Percentiles rank a stretch among this genome's conserved stretches.
Conservation (phyloP, 2,797 vertebrate species). For the Rhincodon typus region DNA sequence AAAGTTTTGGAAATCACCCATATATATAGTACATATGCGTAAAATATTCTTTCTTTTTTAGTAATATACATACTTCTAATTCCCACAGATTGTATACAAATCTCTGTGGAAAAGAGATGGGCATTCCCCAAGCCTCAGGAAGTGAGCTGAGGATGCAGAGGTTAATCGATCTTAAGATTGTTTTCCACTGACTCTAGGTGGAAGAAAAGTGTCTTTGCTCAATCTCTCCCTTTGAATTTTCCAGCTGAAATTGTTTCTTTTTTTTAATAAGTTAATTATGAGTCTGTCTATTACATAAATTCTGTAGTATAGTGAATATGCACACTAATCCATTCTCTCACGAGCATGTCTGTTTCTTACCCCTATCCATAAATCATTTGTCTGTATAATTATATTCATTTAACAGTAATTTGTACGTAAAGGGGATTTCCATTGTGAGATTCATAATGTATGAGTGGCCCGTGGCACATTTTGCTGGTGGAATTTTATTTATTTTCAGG, state of each 20-base stretch:
- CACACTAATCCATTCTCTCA: neutral
- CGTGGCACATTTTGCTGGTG: conserved; percentile 7
- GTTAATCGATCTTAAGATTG: neutral
- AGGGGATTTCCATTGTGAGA: conserved; percentile 31
- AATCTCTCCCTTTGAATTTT: neutral
- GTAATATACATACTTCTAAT: neutral
- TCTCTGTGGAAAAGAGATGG: neutral
- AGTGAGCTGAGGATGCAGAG: neutral
- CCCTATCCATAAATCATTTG: conserved; percentile 23
- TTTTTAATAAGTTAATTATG: neutral
- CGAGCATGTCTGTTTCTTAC: neutral
- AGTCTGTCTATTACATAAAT: neutral
- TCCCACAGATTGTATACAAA: neutral
- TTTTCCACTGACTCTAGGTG: neutral
- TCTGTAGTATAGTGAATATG: neutral
- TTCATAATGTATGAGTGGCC: conserved; percentile 26
- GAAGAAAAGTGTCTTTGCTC: neutral
- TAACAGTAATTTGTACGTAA: conserved; percentile 29
- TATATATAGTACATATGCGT: neutral
- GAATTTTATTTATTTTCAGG: conserved; percentile 18
- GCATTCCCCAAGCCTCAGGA: neutral
- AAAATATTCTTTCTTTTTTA: neutral
- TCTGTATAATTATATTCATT: conserved; percentile 31
- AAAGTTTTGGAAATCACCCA: neutral
- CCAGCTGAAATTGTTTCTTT: neutral